Conservation (phyloP, 2,888 invertebrate species). For the Lacanobia wlatinum region DNA sequence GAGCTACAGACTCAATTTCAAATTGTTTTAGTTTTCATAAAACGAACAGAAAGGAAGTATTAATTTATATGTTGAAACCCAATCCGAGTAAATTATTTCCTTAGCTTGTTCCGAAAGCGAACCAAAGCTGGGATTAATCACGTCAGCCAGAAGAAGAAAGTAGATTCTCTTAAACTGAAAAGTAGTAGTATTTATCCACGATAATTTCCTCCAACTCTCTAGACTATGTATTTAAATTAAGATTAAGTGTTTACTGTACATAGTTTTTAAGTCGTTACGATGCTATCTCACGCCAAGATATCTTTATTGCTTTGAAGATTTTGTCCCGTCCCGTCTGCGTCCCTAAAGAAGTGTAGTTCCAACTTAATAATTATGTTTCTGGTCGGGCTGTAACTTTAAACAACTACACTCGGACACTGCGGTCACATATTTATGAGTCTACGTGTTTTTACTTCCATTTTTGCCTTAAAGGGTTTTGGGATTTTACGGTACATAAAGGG, state of each 20-base stretch:
- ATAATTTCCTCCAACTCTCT: slow-evolving; percentile 48
- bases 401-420: slow-evolving; percentile 64
- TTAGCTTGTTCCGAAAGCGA: slow-evolving; percentile 33
- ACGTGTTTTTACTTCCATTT: slow-evolving; percentile 64
- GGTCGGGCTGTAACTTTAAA: slow-evolving; percentile 58
- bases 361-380: slow-evolving; percentile 70
- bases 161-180: slow-evolving; percentile 39
- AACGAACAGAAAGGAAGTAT: slow-evolving; percentile 6
- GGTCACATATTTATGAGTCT: slow-evolving; percentile 66
- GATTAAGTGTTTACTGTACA: slow-evolving; percentile 59
- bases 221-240: slow-evolving; percentile 59
- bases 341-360: slow-evolving; percentile 60
- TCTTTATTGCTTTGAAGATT: slow-evolving; percentile 66
- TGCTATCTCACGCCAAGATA: slow-evolving; percentile 48
- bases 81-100: slow-evolving; percentile 46
- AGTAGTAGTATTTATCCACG: slow-evolving; percentile 49
- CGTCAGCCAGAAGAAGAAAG: slow-evolving; percentile 46
- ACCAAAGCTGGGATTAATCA: slow-evolving; percentile 48
- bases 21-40: slow-evolving; percentile 1
- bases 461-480: slow-evolving; percentile 60
- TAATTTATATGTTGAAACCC: slow-evolving; percentile 33
- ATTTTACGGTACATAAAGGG: slow-evolving; percentile 53
- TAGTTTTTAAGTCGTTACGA: slow-evolving; percentile 63
- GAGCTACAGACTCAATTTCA: background rate
- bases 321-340: slow-evolving; percentile 42